A percentile compares a stretch with the other conserved stretches of the same genome.
Conservation (phyloP, 2,797 vertebrate species). For the Tokudaia muenninki region DNA sequence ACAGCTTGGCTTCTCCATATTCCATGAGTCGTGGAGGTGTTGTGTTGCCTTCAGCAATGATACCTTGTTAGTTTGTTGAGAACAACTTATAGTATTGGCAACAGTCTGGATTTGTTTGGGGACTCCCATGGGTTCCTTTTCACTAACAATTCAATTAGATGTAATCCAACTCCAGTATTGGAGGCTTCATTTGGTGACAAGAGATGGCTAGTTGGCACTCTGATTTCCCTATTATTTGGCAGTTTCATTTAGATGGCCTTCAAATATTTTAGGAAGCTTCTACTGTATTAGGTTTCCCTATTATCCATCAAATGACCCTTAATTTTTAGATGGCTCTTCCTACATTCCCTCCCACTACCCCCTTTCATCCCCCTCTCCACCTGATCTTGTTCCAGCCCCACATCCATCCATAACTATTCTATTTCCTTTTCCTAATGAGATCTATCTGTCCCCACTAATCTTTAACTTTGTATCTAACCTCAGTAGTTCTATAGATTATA, state of each 20-base stretch:
- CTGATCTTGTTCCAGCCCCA: background rate
- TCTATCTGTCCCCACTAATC: background rate
- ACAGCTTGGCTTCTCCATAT: background rate
- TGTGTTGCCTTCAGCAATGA: background rate
- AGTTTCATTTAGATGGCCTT: background rate
- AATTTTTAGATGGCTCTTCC: background rate
- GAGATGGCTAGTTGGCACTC: background rate
- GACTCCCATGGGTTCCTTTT: background rate
- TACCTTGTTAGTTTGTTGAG: background rate
- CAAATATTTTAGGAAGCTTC: background rate
- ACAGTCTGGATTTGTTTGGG: background rate
- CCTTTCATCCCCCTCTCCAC: background rate
- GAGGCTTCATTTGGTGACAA: background rate
- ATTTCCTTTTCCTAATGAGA: background rate
- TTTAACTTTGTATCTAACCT: background rate
- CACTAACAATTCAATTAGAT: background rate
- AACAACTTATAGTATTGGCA: background rate
- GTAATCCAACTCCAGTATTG: background rate
- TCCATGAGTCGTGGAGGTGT: background rate
- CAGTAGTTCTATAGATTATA: background rate
- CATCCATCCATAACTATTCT: too few species aligned
- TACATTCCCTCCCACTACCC: background rate
- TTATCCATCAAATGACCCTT: background rate
- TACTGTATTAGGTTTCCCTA: background rate
- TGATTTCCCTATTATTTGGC: background rate